Evolutionary conservation across 1,140 invertebrate species (phyloP).

Genomic region (Cataglyphis hispanica): DNA sequence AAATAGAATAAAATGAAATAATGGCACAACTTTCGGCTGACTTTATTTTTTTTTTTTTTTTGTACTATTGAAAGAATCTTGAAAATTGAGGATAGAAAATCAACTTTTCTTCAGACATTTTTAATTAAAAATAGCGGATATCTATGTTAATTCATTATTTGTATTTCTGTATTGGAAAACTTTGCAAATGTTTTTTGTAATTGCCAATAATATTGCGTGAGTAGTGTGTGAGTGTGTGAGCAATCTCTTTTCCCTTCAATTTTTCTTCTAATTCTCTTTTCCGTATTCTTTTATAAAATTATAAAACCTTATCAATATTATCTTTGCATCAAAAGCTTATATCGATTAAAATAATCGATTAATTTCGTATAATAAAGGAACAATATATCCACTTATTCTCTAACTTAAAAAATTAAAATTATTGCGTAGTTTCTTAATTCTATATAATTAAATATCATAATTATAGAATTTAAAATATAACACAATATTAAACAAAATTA

Average conservation of each 20-base stretch:
- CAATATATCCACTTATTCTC: background rate
- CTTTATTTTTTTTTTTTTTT: no score
- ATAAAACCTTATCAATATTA: background rate
- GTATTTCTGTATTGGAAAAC: background rate
- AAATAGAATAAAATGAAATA: background rate
- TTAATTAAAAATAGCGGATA: background rate
- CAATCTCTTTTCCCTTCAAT: no score
- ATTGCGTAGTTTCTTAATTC: background rate
- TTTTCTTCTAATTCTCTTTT: background rate
- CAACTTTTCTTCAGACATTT: background rate
- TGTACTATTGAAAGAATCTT: background rate
- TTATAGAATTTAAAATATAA: conserved; percentile 2
- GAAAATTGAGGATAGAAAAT: background rate
- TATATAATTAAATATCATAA: background rate
- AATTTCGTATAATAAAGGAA: background rate
- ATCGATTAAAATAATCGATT: background rate
- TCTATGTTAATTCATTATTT: background rate
- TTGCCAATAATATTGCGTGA: conserved; percentile 8
- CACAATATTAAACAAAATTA: background rate
- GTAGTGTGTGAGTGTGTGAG: background rate
- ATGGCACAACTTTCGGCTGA: background rate
- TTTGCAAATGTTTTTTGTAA: background rate
- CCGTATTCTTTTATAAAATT: conserved; percentile 1
- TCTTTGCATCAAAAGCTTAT: background rate
- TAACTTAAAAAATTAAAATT: background rate